Base-by-base conservation (phyloP, 2,888 invertebrate species). In the Fragum whitleyi region DNA sequence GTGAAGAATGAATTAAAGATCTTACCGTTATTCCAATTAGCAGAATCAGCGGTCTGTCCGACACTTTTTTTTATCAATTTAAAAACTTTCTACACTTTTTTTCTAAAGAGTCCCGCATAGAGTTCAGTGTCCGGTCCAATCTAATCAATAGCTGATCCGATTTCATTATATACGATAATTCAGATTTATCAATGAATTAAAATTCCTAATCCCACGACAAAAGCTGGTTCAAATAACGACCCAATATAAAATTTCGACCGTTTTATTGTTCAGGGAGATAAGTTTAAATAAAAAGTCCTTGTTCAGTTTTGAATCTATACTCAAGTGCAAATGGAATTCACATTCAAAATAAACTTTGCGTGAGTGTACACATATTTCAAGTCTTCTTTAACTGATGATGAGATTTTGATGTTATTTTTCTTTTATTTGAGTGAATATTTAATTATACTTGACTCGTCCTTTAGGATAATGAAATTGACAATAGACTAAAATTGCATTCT, bases 231-330 rank as follows among this genome's bases (percentile, higher is more conserved):
- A 57, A 23, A 57, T 57, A 57, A 57, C 57, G 57, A 28, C 16
- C 26, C 26, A 23, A 57, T 57, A 57, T 57, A 57, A 57, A 26
- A 26, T 57, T 57, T 57, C 57, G 57, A 26, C 57, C 57, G 26
- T 57, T n/a, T 14, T 19, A 57, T 57, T 57, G 57, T 57, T 57
- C 14, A 26, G 9, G 26, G 26, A 57, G 57, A 57, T 57, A 57
- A 57, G 57, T 57, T 57, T 57, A 57, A 57, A 57, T 57, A 28
- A 57, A 57, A 57, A 57, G 28, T 57, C 57, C 57, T 28, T 57
- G 57, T 57, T 28, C 57, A 23, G 28, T 11, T n/a, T 14, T 28
- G 6, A 57, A 57, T 26, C 47, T n/a, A 47, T n/a, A 47, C 14
- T 47, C 2, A 47, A 47, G 3, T 9, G 47, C 5, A 47, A 47